Conservation (phyloP, 2,113 vertebrate species). For the Notarius lentiginosus region DNA sequence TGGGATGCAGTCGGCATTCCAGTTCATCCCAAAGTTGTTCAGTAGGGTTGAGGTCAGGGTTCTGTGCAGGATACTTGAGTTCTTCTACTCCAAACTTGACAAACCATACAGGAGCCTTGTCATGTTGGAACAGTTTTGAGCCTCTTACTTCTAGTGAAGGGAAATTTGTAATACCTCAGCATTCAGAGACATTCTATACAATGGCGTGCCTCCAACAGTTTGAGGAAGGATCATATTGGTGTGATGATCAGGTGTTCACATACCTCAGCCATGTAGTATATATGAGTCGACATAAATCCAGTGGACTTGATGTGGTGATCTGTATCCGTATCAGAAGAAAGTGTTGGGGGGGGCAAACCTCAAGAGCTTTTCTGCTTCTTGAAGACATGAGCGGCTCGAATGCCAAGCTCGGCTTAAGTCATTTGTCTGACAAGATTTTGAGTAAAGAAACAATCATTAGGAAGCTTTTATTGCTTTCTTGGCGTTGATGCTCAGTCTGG, state of each 20-base stretch:
- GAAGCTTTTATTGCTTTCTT: background rate
- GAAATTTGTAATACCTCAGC: background rate
- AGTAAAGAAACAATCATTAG: slow-evolving; percentile 5
- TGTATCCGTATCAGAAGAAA: background rate
- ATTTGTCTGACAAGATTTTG: slow-evolving; percentile 21
- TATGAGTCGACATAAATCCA: background rate
- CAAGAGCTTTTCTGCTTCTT: background rate
- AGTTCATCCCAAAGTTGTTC: background rate
- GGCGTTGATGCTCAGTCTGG: background rate
- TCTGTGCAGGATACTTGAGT: background rate
- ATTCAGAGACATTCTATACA: background rate
- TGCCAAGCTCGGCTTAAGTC: slow-evolving; percentile 1
- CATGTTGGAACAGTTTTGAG: background rate
- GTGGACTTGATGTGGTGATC: too few species aligned
- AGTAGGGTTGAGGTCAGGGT: background rate
- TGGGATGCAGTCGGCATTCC: background rate
- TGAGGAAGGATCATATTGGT: background rate
- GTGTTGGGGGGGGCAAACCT: background rate
- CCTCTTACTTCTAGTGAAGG: background rate
- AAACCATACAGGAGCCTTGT: background rate
- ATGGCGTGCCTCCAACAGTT: background rate
- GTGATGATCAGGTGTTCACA: background rate
- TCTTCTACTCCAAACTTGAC: background rate
- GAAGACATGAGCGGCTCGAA: too few species aligned
- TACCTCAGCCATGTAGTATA: background rate